Conservation (phyloP, 1,140 invertebrate species). For the Heliconius himera region DNA sequence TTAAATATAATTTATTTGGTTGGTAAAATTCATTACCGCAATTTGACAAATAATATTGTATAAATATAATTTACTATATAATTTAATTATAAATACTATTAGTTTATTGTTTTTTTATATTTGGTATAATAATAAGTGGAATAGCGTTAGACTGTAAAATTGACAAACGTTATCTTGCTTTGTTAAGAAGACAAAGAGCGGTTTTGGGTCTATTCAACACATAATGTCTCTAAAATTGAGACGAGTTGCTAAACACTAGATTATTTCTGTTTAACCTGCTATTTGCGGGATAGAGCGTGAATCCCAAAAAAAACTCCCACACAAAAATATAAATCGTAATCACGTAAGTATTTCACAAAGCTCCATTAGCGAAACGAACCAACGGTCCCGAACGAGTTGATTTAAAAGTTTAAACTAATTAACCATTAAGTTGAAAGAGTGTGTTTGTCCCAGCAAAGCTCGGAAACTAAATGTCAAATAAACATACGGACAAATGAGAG, state of each 20-base stretch:
- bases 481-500: conserved; percentile 41
- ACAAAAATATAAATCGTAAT: neutral
- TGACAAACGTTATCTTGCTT: too few species aligned
- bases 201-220: neutral
- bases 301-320: neutral
- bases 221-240: neutral
- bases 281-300: too few species aligned
- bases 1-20: too few species aligned
- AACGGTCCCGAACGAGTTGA: conserved; percentile 41
- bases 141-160: too few species aligned
- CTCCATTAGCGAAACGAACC: conserved; percentile 23
- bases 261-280: neutral
- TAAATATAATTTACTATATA: too few species aligned
- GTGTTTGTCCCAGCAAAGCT: conserved; percentile 47
- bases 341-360: neutral
- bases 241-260: neutral
- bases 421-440: conserved; percentile 47
- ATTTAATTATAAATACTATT: too few species aligned
- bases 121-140: too few species aligned
- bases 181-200: too few species aligned
- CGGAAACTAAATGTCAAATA: conserved; percentile 44
- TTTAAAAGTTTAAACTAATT: conserved; percentile 53
- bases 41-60: too few species aligned
- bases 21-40: too few species aligned
- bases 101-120: too few species aligned